Evolutionary conservation across 2,113 vertebrate species (phyloP), one percentile per base, ranked within the genome.

Genomic region (Dipodomys merriami): DNA sequence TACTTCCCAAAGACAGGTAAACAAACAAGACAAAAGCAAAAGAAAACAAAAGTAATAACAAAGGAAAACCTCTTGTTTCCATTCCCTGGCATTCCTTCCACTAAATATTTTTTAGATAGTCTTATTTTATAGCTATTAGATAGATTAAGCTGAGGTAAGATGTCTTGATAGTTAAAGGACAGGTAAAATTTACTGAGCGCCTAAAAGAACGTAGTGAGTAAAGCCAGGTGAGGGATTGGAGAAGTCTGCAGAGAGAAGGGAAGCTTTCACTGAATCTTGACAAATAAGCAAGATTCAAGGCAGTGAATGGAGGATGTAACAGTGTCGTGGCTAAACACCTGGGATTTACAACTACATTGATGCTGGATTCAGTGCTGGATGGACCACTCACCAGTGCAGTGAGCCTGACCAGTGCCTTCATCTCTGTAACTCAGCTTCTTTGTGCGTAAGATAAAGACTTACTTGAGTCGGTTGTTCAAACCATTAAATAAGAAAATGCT

Each of bases 191-290:
- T 71, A 80, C 74, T 2, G 44, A 80, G 19, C 69, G 7, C 44
- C 64, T 88, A 27, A 82, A 77, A 57, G 53, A 35, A 49, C 22
- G n/a, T 1, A 65, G 46, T 46, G 39, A 90, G 39, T 49, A 69
- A 57, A 94, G 76, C 16, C 46, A 7, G 27, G 35, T 20, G 25
- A 84, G 53, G 57, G 57, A 68, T 25, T 83, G 53, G 68, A 68
- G 76, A 88, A 44, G 23, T 67, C 53, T 57, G 35, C 62, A 64
- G 79, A 80, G 46, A 73, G 11, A 69, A 91, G 29, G 23, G 22
- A 79, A 77, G 76, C 72, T 83, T 84, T 82, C 69, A 65, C 1
- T 25, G 44, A 91, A 85, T 85, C 73, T 62, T 94, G 74, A 93
- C 78, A 91, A 91, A 83, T 46, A 73, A 82, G n/a, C 25, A 78